Base-by-base conservation (phyloP, 2,888 invertebrate species). In the Netelia fuscicornis region DNA sequence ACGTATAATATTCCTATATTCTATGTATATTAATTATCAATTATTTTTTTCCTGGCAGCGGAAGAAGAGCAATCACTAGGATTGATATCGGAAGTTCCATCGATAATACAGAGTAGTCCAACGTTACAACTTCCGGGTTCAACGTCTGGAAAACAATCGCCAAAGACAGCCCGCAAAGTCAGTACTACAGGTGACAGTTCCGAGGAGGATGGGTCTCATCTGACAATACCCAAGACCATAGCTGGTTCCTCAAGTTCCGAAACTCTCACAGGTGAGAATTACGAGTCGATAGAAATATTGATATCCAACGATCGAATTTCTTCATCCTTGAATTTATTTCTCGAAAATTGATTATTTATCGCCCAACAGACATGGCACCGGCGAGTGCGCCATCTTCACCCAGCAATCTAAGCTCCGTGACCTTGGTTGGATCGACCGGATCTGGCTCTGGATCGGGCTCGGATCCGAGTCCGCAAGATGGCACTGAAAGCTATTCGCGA, bases 231-330 rank as follows among this genome's bases (percentile, higher is more conserved):
- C 0, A 97, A 96, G 94, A 96, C 96, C 64, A 96, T 97, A 90
- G 95, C 96, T 0, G 95, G 95, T 0, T 97, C 97, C 0, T 96
- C 96, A 11, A 97, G 97, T 92, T 96, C 96, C 75, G 97, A 97
- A 91, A 97, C 97, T 0, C 93, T 97, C 23, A 97, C 97, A 94
- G 97, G 97, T 96, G 94, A 79, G 42, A 10, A 9, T 54, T 23
- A 56, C 11, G n/a, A 2, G 25, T 52, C 42, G 48, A 58, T 20
- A 17, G 3, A 6, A 58, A 17, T 58, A 48, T 48, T 48, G 13
- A 48, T 48, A 48, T 48, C 17, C 20, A 13, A 17, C 17, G 23
- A 58, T 23, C 23, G 23, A 58, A 58, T 58, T 20, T 2, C 5
- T 3, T 17, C n/a, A 20, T 17, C 2, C 2, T 17, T n/a, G 5